Percentiles rank a stretch among this genome's conserved stretches.
Evolutionary conservation across 2,888 invertebrate genomes (phyloP).

Genomic region (Emmelina monodactyla): DNA sequence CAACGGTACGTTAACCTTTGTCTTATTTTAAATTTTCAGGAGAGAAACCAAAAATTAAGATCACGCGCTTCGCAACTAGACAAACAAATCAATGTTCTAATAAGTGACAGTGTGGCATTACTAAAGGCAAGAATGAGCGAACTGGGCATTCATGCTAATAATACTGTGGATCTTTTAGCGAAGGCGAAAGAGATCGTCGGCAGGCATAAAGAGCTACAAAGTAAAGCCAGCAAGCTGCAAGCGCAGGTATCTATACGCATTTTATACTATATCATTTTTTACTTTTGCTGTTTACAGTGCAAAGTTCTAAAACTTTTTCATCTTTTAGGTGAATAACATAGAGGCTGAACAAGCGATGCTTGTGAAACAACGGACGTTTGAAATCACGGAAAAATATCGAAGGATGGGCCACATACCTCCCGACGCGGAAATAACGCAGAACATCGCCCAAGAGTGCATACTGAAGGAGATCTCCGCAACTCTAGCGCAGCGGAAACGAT

Average conservation of each 20-base stretch:
- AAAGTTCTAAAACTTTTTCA: too few relatives aligned
- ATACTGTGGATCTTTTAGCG: constrained; percentile 83
- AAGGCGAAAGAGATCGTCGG: constrained; percentile 93
- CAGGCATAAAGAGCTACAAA: constrained; percentile 90
- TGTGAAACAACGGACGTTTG: constrained; percentile 76
- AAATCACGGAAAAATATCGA: constrained; percentile 76
- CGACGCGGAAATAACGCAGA: constrained; percentile 69
- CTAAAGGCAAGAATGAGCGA: constrained; percentile 91
- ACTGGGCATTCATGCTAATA: constrained; percentile 86
- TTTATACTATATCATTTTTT: background rate
- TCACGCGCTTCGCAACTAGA: constrained; percentile 89
- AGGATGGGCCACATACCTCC: constrained; percentile 62
- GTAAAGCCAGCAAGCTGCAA: constrained; percentile 86
- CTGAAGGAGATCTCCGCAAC: constrained; percentile 87
- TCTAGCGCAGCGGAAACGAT: constrained; percentile 81
- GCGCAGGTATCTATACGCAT: constrained; percentile 69
- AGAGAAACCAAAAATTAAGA: constrained; percentile 81
- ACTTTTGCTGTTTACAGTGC: too few relatives aligned
- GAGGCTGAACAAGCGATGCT: constrained; percentile 80
- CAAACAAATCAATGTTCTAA: constrained; percentile 90
- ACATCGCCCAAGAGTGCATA: constrained; percentile 80
- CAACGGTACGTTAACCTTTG: too few relatives aligned
- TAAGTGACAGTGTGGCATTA: constrained; percentile 89
- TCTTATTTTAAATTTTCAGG: constrained; percentile 62
- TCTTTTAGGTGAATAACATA: constrained; percentile 62